These are phyloP conservation scores for Bacillus rossius DNA, from an alignment of 1,140 invertebrate species.

Conservation along the genomic window DNA sequence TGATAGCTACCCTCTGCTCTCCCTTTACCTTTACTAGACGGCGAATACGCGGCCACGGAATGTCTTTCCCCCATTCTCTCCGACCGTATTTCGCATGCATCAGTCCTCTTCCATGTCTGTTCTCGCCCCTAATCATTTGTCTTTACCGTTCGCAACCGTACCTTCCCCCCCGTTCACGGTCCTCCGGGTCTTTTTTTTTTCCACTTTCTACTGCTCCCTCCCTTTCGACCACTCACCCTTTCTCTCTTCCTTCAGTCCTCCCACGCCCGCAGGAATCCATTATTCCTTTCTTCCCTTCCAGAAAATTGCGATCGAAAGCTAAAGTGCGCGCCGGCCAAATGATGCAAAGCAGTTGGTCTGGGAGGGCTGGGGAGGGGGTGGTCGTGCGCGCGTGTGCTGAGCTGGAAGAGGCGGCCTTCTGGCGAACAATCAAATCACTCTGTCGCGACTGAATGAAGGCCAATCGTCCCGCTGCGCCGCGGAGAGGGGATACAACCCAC, in stretches of 20 bases:
- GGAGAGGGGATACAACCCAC: no score
- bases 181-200: not conserved
- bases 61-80: not conserved
- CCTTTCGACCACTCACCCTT: not conserved
- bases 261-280: not conserved
- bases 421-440: conserved; percentile 4
- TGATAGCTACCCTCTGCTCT: no score
- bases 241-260: not conserved
- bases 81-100: not conserved
- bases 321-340: conserved; percentile 3
- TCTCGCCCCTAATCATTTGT: no score
- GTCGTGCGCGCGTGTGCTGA: no score
- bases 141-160: not conserved
- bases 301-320: conserved; percentile 10
- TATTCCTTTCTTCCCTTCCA: conserved; percentile 6
- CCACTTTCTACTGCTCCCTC: not conserved
- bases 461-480: not conserved
- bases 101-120: not conserved
- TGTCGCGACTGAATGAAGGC: conserved; percentile 1
- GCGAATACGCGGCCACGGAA: not conserved
- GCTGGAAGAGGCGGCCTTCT: no score
- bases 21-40: not conserved
- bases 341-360: no score
- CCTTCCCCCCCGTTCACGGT: not conserved
- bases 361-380: not conserved